Evolutionary conservation across 2,113 vertebrate species (phyloP), one percentile per base, ranked within the genome.

Genomic region (Rhinolophus ferrumequinum): DNA sequence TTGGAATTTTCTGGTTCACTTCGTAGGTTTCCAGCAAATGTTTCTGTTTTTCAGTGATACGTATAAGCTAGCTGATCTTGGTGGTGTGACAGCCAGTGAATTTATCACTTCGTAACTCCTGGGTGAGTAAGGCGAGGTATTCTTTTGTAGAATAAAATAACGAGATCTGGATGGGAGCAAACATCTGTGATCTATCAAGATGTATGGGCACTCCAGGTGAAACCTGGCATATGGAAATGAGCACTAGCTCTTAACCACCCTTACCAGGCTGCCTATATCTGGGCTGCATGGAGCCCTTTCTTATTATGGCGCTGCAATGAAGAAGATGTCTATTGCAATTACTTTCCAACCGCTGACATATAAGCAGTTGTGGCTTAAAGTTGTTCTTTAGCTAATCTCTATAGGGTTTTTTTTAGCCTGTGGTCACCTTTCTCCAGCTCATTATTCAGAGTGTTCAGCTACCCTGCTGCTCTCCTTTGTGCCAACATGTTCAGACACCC

Each of bases 21-120:
- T 70, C 56, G 26, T 82, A 64, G 18, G 30, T 87, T 96, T 87
- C 67, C 73, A 95, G 83, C 75, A 92, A 95, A 85, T 77, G 35
- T 76, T 86, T 33, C 41, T 96, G n/a, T 94, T 97, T 96, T 94
- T 89, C 86, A 67, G 58, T 76, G 83, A 92, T 96, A 66, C 30
- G 8, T 86, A 21, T 69, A 89, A 87, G 38, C 21, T 80, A 81
- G 14, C 16, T 96, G 86, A 85, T 75, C 94, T 62, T 64, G 41
- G 64, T 47, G 19, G 18, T 80, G 21, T 58, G 30, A 83, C 22
- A 35, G 64, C n/a, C 70, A 87, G 24, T 87, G 95, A 97, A 93
- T 54, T 86, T 60, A 70, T 84, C 38, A 44, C 26, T 91, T 97
- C 26, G 8, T 70, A 83, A 93, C 84, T 96, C 38, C 44, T 87